Conservation (phyloP, 2,888 invertebrate genomes). For the Tyria jacobaeae region DNA sequence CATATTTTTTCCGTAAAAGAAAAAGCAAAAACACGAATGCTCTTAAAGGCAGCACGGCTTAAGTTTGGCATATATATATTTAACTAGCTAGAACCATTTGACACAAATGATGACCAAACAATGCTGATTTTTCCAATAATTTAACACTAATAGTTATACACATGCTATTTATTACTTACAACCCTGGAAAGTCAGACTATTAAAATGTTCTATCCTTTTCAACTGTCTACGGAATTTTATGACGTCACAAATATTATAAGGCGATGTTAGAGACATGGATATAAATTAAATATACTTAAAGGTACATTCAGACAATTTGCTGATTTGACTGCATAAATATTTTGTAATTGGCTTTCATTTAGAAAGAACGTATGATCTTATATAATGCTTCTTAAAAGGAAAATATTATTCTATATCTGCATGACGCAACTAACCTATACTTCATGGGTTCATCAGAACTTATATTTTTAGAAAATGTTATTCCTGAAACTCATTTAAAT, state of each 20-base stretch:
- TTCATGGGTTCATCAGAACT: no score
- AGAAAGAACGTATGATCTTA: no score
- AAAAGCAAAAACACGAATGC: background rate
- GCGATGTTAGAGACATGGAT: slow-evolving; percentile 33
- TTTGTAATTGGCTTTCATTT: background rate
- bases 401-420: no score
- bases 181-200: slow-evolving; percentile 75
- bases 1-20: background rate
- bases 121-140: slow-evolving; percentile 12
- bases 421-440: no score
- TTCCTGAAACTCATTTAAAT: no score
- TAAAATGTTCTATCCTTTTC: slow-evolving; percentile 53
- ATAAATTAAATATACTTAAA: slow-evolving; percentile 32
- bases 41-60: background rate
- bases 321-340: background rate
- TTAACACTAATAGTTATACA: slow-evolving; percentile 45
- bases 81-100: slow-evolving; percentile 18
- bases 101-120: slow-evolving; percentile 22
- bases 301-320: slow-evolving; percentile 1
- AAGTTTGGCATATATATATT: background rate
- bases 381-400: no score
- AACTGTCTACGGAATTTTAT: slow-evolving; percentile 43
- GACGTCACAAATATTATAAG: slow-evolving; percentile 34
- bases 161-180: slow-evolving; percentile 58
- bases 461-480: no score